phyloP scores from a whole-genome alignment of 2,888 invertebrate genomes.

The Galerucella nymphaeae region DNA sequence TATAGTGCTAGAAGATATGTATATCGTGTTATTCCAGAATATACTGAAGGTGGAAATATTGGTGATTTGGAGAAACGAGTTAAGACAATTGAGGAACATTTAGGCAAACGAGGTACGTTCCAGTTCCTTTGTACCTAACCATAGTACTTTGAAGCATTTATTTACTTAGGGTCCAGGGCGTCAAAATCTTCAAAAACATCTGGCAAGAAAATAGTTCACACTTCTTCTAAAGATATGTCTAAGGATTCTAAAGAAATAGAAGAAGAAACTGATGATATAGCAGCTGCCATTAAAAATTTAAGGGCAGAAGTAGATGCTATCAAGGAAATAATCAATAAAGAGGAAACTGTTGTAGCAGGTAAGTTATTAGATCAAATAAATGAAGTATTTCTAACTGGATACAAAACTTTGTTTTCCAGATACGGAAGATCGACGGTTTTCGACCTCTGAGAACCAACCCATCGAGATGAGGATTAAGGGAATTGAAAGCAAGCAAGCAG shows the following conservation, averaged over 20 bases:
- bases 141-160: not conserved
- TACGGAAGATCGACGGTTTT: not conserved
- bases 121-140: no score
- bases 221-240: not conserved
- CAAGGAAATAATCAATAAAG: not conserved
- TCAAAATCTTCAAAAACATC: not conserved
- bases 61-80: conserved; percentile 10
- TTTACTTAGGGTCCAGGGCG: not conserved
- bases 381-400: no score
- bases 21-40: not conserved
- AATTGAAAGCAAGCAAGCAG: conserved; percentile 53
- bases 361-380: no score
- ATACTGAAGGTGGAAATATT: not conserved
- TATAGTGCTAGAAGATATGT: not conserved
- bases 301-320: not conserved
- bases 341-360: not conserved
- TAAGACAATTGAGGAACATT: not conserved
- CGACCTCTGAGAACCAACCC: conserved; percentile 23
- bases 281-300: not conserved
- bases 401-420: not conserved
- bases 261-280: not conserved
- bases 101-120: conserved; percentile 12
- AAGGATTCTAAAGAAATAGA: not conserved
- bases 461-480: conserved; percentile 38
- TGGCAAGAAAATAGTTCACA: not conserved